phyloP scores from a whole-genome alignment of 2,888 invertebrate genomes.

The Hanleya hanleyi region DNA sequence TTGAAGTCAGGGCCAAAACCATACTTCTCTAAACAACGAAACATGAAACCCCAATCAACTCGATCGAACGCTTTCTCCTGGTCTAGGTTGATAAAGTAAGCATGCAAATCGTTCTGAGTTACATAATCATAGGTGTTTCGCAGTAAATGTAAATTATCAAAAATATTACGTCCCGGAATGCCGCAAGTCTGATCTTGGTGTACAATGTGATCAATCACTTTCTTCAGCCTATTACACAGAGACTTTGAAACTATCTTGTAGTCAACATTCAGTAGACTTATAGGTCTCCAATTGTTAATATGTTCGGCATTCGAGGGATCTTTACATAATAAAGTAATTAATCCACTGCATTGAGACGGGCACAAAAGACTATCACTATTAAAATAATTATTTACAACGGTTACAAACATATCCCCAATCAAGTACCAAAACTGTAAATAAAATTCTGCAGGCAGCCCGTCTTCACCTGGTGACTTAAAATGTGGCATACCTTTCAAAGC shows the following conservation, averaged over 20 bases:
- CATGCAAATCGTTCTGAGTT: conserved; percentile 34
- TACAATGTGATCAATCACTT: conserved; percentile 32
- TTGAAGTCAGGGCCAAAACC: conserved; percentile 41
- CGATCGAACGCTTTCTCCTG: conserved; percentile 50
- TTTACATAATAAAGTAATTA: conserved; percentile 41
- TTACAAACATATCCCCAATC: background rate
- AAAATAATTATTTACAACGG: conserved; percentile 15
- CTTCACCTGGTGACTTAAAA: background rate
- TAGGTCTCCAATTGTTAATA: conserved; percentile 44
- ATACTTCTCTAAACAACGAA: conserved; percentile 33
- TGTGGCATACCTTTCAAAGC: background rate
- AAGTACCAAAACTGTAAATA: background rate
- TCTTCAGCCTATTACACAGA: conserved; percentile 31
- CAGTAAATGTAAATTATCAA: conserved; percentile 42
- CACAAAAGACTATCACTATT: conserved; percentile 23
- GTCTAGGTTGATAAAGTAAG: conserved; percentile 40
- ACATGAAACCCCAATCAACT: conserved; percentile 41
- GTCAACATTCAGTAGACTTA: conserved; percentile 43
- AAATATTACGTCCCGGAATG: conserved; percentile 39
- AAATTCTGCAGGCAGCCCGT: background rate
- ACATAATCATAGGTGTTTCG: conserved; percentile 39
- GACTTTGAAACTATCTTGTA: conserved; percentile 44
- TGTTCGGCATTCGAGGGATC: conserved; percentile 26
- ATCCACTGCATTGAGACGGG: conserved; percentile 17
- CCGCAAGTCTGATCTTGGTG: conserved; percentile 41